phyloP scores from a whole-genome alignment of 1,140 invertebrate species.

The Chironomus striatipennis region DNA sequence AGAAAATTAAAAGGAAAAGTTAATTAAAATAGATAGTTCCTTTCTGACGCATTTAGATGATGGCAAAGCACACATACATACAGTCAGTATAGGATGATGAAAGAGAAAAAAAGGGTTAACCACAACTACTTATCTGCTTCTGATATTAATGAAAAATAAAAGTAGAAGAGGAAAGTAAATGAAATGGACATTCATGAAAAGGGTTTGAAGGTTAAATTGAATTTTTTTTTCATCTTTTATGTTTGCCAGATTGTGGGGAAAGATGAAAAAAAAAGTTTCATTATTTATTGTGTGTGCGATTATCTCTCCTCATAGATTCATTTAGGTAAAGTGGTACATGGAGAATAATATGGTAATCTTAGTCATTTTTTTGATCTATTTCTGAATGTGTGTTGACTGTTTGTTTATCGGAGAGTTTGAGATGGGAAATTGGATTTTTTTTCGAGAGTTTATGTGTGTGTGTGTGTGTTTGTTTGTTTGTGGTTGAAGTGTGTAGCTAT shows the following conservation, averaged over 20 bases:
- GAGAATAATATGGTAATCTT: no score
- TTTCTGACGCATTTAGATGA: slow-evolving; percentile 9
- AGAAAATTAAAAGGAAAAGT: neutral
- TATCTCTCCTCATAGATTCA: no score
- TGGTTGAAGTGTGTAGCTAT: no score
- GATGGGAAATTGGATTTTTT: no score
- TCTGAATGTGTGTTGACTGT: no score
- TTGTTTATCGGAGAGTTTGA: no score
- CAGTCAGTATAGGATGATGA: neutral
- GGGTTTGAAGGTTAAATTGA: neutral
- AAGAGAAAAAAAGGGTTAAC: neutral
- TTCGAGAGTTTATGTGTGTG: no score
- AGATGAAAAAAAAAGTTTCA: neutral
- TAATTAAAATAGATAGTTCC: slow-evolving; percentile 14
- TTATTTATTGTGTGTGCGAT: neutral
- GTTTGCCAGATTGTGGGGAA: neutral
- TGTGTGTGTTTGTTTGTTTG: no score
- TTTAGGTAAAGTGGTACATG: no score
- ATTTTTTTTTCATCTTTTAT: neutral
- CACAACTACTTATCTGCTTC: neutral
- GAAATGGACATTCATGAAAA: neutral
- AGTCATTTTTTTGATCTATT: no score
- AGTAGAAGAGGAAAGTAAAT: neutral
- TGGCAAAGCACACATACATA: no score
- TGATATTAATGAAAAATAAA: slow-evolving; percentile 2